Conservation (phyloP, 2,888 invertebrate species). For the Lomographa bimaculata region DNA sequence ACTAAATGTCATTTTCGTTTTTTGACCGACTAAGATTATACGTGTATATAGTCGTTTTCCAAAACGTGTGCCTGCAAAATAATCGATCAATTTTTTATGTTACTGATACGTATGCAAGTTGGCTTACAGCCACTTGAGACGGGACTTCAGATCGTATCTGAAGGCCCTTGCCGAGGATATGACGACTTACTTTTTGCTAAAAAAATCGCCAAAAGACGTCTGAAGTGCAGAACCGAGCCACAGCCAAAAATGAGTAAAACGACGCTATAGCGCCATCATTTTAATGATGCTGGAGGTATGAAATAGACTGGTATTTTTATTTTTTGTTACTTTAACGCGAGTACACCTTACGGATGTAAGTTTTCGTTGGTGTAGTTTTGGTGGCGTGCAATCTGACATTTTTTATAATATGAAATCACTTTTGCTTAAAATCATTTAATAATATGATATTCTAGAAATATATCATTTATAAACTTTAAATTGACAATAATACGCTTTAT, state of each 20-base stretch:
- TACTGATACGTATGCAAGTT: conserved; percentile 45
- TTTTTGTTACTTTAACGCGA: conserved; percentile 33
- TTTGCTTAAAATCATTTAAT: too few relatives aligned
- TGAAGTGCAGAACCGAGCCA: conserved; percentile 56
- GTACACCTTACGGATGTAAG: conserved; percentile 10
- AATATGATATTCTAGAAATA: too few relatives aligned
- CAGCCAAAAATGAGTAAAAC: conserved; percentile 62
- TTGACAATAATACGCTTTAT: too few relatives aligned
- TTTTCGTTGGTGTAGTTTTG: conserved; percentile 5
- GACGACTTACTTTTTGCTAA: conserved; percentile 69
- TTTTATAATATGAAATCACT: too few relatives aligned
- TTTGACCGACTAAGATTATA: too few relatives aligned
- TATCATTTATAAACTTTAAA: too few relatives aligned
- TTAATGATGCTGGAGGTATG: conserved; percentile 42
- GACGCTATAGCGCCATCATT: conserved; percentile 50
- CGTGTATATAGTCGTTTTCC: too few relatives aligned
- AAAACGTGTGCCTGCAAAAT: too few relatives aligned
- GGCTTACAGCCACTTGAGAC: conserved; percentile 66
- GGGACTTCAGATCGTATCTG: conserved; percentile 62
- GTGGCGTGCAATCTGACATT: neutral
- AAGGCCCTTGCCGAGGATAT: conserved; percentile 54
- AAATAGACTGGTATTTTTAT: conserved; percentile 36
- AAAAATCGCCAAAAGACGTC: conserved; percentile 62
- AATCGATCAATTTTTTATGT: conserved; percentile 36
- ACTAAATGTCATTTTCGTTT: too few relatives aligned